Conservation (phyloP, 2,113 vertebrate species). For the Danionella cerebrum region DNA sequence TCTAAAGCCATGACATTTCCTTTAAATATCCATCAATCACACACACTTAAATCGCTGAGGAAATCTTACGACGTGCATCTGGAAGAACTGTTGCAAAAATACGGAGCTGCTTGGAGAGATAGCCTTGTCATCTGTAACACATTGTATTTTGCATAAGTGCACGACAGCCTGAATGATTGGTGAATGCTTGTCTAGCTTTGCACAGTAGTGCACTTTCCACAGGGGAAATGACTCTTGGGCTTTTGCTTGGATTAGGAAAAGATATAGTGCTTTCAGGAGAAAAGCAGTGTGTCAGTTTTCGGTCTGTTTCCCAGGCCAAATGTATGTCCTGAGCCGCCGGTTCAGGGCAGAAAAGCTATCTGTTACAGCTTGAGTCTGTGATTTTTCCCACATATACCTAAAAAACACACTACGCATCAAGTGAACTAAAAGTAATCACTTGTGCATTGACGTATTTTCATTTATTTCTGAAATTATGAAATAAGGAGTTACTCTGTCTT, state of each 20-base stretch:
- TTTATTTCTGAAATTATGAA: no score
- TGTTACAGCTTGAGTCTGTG: neutral
- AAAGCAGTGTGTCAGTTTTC: neutral
- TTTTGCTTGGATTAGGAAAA: slow-evolving; percentile 12
- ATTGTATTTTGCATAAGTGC: neutral
- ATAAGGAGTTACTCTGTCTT: no score
- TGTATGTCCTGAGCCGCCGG: neutral
- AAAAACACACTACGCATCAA: neutral
- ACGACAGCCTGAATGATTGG: neutral
- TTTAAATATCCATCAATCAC: neutral
- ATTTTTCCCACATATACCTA: no score
- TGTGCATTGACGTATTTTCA: no score
- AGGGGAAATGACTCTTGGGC: neutral
- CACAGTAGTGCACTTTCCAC: neutral
- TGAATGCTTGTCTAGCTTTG: slow-evolving; percentile 6
- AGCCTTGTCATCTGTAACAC: neutral
- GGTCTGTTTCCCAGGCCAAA: slow-evolving; percentile 4
- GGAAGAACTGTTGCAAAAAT: neutral
- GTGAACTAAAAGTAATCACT: neutral
- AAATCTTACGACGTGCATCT: neutral
- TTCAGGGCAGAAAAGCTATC: neutral
- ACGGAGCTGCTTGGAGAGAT: neutral
- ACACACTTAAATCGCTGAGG: neutral
- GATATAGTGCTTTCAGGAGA: neutral
- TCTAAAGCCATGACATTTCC: neutral